Percentiles rank a stretch among this genome's conserved stretches.
Conservation (phyloP, 1,140 invertebrate genomes). For the Akabosia matsudoensis region DNA sequence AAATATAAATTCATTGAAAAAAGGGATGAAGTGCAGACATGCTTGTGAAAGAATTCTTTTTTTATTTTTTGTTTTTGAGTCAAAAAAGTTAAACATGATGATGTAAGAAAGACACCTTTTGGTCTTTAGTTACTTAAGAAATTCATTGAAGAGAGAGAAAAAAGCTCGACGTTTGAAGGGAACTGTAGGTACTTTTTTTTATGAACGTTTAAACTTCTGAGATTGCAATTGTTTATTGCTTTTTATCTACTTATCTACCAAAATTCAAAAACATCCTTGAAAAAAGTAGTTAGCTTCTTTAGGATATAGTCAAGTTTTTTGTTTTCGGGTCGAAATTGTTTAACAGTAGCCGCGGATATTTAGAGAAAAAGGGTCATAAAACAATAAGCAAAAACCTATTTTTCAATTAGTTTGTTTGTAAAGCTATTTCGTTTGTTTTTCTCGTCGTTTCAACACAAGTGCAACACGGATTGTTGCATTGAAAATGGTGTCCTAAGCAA, state of each 20-base stretch:
- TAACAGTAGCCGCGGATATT: too few species aligned
- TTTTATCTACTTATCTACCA: neutral
- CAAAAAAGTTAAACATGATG: conserved; percentile 1
- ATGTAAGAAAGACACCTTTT: conserved; percentile 5
- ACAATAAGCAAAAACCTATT: neutral
- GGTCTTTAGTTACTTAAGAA: neutral
- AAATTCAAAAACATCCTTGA: neutral
- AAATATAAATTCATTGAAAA: neutral
- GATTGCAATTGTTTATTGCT: neutral
- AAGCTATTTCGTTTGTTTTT: too few species aligned
- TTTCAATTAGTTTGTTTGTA: neutral
- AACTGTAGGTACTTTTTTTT: neutral
- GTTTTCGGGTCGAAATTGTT: too few species aligned
- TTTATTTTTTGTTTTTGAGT: neutral
- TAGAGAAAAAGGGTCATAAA: neutral
- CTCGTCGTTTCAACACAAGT: too few species aligned
- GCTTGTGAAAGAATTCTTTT: neutral
- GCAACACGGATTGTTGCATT: too few species aligned
- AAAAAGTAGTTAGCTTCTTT: too few species aligned
- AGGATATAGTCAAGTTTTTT: too few species aligned
- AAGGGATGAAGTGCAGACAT: conserved; percentile 19
- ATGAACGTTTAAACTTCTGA: neutral
- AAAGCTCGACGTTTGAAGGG: too few species aligned
- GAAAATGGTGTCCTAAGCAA: too few species aligned
- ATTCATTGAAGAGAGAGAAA: neutral